Conservation (phyloP, 2,888 invertebrate species). For the Nemotelus nigrinus region DNA sequence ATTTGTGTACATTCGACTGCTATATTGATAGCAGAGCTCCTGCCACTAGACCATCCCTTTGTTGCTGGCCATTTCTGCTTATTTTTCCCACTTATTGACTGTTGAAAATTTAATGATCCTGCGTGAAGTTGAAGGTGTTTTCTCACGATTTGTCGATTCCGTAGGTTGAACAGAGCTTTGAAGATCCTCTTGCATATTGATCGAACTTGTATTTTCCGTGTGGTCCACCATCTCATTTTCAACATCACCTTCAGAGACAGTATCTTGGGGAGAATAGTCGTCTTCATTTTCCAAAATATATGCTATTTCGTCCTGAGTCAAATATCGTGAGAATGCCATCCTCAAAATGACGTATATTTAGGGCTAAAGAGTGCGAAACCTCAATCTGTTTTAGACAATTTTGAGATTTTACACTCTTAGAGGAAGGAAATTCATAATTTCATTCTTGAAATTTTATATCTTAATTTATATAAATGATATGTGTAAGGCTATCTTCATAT, state of each 20-base stretch:
- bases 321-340: background rate
- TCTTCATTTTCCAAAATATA: background rate
- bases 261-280: background rate
- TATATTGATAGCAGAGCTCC: background rate
- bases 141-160: background rate
- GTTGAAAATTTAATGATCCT: background rate
- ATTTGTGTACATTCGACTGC: background rate
- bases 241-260: background rate
- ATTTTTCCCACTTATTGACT: background rate
- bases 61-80: background rate
- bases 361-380: no score
- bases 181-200: background rate
- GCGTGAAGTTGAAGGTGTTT: background rate
- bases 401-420: no score
- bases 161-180: background rate
- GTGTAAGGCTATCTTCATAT: no score
- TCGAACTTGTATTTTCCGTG: background rate
- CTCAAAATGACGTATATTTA: background rate
- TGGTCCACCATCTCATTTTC: background rate
- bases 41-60: background rate
- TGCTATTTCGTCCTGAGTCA: background rate
- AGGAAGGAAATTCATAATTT: no score
- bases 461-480: no score
- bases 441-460: no score
- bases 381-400: no score